These are phyloP conservation scores for Maconellicoccus hirsutus DNA, from an alignment of 1,140 invertebrate genomes.

Conservation along the genomic window DNA sequence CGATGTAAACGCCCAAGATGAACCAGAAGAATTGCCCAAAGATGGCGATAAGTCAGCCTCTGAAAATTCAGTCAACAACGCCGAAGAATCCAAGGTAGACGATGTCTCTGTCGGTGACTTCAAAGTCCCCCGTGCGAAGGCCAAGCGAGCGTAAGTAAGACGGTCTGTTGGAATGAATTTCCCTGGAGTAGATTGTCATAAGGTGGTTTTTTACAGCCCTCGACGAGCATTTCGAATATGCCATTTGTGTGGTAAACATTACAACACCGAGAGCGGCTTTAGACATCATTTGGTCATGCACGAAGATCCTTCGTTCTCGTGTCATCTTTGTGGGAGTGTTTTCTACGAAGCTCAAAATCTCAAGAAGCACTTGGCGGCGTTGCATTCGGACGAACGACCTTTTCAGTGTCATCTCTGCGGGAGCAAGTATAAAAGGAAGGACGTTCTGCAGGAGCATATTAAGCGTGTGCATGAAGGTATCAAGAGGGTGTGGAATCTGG, in stretches of 20 bases:
- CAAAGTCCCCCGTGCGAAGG: too few relatives aligned
- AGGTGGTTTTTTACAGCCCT: not conserved
- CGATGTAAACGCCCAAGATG: too few relatives aligned
- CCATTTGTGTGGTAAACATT: constrained; percentile 12
- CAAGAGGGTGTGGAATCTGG: not conserved
- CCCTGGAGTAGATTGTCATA: too few relatives aligned
- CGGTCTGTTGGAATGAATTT: too few relatives aligned
- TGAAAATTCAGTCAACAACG: too few relatives aligned
- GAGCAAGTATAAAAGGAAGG: constrained; percentile 21
- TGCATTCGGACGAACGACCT: constrained; percentile 24
- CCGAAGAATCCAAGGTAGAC: too few relatives aligned
- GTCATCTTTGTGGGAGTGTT: constrained; percentile 18
- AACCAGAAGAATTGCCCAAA: too few relatives aligned
- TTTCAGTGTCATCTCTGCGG: constrained; percentile 26
- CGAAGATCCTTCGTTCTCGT: not conserved
- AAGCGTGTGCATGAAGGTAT: constrained; percentile 1
- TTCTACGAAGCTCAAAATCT: constrained; percentile 19
- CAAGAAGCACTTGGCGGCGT: constrained; percentile 7
- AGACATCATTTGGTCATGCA: constrained; percentile 12
- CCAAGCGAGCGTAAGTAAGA: too few relatives aligned
- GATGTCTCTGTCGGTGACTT: too few relatives aligned
- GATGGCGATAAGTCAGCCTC: too few relatives aligned
- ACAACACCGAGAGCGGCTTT: not conserved
- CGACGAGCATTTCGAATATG: not conserved
- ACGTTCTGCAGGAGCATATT: constrained; percentile 23